Conservation (phyloP, 2,113 vertebrate genomes). For the Ctenomys sociabilis region DNA sequence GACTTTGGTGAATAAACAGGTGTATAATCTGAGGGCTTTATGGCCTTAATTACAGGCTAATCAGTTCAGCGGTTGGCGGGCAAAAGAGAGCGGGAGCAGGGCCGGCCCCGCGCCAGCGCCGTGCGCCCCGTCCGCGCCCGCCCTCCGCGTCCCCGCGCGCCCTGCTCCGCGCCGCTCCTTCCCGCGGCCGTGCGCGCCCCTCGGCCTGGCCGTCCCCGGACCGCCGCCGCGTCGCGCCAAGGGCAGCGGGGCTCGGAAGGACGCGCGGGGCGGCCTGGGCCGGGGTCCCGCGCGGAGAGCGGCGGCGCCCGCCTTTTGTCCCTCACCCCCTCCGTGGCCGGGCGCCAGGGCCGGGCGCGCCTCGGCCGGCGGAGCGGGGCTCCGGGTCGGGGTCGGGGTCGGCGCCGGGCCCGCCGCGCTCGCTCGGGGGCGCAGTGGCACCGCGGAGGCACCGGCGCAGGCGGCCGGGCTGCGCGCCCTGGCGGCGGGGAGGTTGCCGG, state of each 20-base stretch:
- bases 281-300: conserved; percentile 90
- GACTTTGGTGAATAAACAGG: conserved; percentile 97
- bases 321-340: background rate
- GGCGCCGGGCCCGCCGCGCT: background rate
- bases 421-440: background rate
- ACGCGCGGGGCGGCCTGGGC: conserved; percentile 97
- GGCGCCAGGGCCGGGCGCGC: too few relatives aligned
- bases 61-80: conserved; percentile 96
- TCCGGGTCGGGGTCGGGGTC: background rate
- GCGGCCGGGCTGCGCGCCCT: background rate
- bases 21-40: conserved; percentile 99
- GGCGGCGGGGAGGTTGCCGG: background rate
- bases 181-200: too few relatives aligned
- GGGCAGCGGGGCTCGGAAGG: conserved; percentile 99
- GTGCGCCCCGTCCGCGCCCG: background rate
- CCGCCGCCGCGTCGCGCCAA: conserved; percentile 94
- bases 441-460: background rate
- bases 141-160: background rate
- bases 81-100: conserved; percentile 78
- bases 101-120: background rate
- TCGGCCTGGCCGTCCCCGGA: conserved; percentile 72
- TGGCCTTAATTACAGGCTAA: conserved; percentile 99
- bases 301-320: conserved; percentile 31
- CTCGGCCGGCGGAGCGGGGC: background rate
- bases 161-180: too few relatives aligned